These are phyloP conservation scores for Drosophila infuscata DNA, from an alignment of 2,888 invertebrate genomes.

Conservation along the genomic window DNA sequence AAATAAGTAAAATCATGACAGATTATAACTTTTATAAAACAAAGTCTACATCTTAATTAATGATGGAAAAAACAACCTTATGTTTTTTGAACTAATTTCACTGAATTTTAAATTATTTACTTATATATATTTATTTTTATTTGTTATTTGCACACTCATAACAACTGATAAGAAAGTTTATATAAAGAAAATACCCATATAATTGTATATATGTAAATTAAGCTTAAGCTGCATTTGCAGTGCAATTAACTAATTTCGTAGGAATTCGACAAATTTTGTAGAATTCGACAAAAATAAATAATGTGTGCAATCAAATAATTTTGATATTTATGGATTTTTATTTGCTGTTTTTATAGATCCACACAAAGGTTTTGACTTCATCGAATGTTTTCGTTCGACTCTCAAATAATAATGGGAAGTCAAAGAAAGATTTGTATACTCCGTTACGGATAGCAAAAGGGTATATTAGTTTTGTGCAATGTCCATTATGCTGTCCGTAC, in stretches of 20 bases:
- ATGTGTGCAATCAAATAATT: not conserved
- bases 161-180: not conserved
- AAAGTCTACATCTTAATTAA: not conserved
- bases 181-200: conserved; percentile 7
- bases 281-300: not conserved
- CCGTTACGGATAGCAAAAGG: too few relatives aligned
- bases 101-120: not conserved
- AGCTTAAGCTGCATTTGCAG: not conserved
- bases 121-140: not conserved
- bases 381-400: too few relatives aligned
- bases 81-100: not conserved
- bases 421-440: too few relatives aligned
- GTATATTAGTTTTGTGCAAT: too few relatives aligned
- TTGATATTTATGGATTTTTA: not conserved
- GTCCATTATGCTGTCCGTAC: too few relatives aligned
- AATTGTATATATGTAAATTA: too few relatives aligned
- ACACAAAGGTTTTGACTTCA: too few relatives aligned
- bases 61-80: not conserved
- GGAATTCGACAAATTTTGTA: not conserved
- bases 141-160: not conserved
- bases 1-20: not conserved
- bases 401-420: too few relatives aligned
- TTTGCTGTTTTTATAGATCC: too few relatives aligned
- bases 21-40: too few relatives aligned
- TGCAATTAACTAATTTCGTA: not conserved